Conservation (phyloP, 1,140 invertebrate species). For the Penaeus indicus region DNA sequence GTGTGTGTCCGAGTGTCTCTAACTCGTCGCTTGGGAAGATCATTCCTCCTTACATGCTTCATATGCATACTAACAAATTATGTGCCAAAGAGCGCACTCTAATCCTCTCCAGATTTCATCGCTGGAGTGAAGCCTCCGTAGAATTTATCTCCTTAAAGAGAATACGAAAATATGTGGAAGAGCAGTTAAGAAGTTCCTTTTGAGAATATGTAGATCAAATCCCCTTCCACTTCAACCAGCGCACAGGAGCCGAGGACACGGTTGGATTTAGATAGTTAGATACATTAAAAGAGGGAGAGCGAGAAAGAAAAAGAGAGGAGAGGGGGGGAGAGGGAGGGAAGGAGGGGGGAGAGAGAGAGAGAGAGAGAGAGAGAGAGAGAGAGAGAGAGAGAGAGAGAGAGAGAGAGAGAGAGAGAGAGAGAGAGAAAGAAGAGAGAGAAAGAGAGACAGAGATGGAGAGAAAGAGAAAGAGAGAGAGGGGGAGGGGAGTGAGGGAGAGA, state of each 20-base stretch:
- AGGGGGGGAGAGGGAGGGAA: background rate
- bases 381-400: background rate
- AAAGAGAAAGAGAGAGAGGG: background rate
- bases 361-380: background rate
- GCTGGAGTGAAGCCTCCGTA: no score
- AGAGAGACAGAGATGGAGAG: background rate
- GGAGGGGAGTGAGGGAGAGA: background rate
- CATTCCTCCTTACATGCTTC: background rate
- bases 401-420: background rate
- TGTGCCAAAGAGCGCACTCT: background rate
- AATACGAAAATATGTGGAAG: no score
- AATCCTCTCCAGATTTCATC: no score
- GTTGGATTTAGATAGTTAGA: no score
- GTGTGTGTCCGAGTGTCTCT: background rate
- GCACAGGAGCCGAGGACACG: no score
- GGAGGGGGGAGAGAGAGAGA: background rate
- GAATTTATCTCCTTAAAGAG: no score
- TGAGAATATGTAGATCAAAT: no score
- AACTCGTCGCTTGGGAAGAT: background rate
- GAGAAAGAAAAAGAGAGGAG: background rate
- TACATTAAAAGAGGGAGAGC: background rate
- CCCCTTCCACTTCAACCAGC: no score
- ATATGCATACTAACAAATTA: background rate
- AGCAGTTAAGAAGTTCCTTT: no score
- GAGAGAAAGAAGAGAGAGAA: background rate